Evolutionary conservation across 1,140 invertebrate species (phyloP).

Genomic region (Microplitis demolitor): DNA sequence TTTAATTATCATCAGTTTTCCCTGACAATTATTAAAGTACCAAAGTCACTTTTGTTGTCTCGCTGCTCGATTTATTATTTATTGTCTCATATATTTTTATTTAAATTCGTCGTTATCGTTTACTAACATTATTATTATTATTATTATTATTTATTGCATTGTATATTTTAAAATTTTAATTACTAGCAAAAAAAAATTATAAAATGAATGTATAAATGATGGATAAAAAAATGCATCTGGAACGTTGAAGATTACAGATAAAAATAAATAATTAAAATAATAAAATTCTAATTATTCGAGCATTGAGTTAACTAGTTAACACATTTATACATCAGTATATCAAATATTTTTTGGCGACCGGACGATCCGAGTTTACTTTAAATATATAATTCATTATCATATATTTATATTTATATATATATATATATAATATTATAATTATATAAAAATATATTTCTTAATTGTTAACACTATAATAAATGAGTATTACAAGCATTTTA

Average conservation of each 20-base stretch:
- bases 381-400: slow-evolving; percentile 31
- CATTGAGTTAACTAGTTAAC: not conserved
- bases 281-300: not conserved
- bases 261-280: not conserved
- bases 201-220: not conserved
- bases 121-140: not conserved
- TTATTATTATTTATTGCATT: not conserved
- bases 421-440: slow-evolving; percentile 54
- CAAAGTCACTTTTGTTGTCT: not conserved
- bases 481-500: slow-evolving; percentile 60
- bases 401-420: slow-evolving; percentile 34
- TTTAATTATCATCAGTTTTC: not conserved
- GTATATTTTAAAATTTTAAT: not conserved
- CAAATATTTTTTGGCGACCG: not conserved
- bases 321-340: too few species aligned
- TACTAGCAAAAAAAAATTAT: too few species aligned
- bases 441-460: slow-evolving; percentile 65
- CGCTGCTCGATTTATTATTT: slow-evolving; percentile 3
- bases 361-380: slow-evolving; percentile 14
- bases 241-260: not conserved
- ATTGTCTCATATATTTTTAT: not conserved
- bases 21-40: not conserved
- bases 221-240: not conserved
- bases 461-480: slow-evolving; percentile 62
- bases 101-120: not conserved